A percentile compares a stretch with the other conserved stretches of the same genome.
phyloP scores from a whole-genome alignment of 2,797 vertebrate species.

The Pseudocheirus occidentalis region DNA sequence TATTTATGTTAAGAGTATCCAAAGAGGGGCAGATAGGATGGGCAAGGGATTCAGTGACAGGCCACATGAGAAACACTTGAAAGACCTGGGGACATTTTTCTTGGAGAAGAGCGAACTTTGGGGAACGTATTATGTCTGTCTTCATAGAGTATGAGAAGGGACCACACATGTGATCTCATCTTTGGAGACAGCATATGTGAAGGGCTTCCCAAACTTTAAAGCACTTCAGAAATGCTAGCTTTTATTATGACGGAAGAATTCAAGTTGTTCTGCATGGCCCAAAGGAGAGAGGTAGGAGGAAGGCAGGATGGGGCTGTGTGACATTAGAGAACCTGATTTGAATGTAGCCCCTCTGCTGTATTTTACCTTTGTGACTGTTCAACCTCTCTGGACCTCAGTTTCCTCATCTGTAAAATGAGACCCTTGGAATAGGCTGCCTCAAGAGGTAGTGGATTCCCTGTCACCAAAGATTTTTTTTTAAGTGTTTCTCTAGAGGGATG shows the following conservation, averaged over 20 bases:
- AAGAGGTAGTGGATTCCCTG: neutral
- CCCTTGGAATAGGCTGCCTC: neutral
- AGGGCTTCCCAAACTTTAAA: neutral
- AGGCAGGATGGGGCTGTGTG: neutral
- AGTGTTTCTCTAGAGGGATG: neutral
- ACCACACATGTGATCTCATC: neutral
- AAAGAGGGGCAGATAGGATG: neutral
- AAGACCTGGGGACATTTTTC: neutral
- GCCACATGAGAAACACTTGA: neutral
- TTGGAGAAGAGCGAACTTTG: neutral
- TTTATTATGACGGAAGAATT: neutral
- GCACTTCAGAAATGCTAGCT: neutral
- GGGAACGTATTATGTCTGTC: neutral
- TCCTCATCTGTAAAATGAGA: neutral
- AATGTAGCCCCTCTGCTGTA: neutral
- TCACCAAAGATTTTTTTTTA: neutral
- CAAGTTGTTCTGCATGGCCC: neutral
- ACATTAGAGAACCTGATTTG: neutral
- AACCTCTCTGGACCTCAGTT: neutral
- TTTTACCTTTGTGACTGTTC: constrained; percentile 2
- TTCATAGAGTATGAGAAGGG: neutral
- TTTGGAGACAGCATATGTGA: neutral
- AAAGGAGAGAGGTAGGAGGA: neutral
- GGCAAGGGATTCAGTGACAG: neutral
- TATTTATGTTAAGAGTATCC: neutral